These are phyloP conservation scores for Smittia sp. DNA, from an alignment of 2,888 invertebrate genomes.

Conservation along the genomic window DNA sequence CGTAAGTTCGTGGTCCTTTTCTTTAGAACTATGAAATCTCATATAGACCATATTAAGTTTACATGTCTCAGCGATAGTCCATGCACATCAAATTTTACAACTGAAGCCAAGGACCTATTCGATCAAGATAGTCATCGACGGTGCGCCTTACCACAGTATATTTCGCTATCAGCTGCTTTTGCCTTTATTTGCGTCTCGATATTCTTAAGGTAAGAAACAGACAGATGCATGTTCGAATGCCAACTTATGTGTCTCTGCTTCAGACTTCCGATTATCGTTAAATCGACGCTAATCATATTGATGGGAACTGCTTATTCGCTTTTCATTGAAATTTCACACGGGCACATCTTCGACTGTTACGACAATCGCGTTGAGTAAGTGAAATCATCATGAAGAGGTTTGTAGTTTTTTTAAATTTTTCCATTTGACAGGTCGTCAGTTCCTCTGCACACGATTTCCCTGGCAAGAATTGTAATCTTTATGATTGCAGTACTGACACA, in stretches of 20 bases:
- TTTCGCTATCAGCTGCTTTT: slow-evolving; percentile 78
- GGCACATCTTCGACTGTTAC: slow-evolving; percentile 76
- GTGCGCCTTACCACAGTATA: slow-evolving; percentile 83
- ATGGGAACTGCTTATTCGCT: slow-evolving; percentile 78
- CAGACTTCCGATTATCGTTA: slow-evolving; percentile 75
- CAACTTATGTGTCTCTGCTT: not conserved
- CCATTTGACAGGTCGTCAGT: slow-evolving; percentile 56
- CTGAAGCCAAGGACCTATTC: slow-evolving; percentile 44
- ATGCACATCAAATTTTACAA: slow-evolving; percentile 49
- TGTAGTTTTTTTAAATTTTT: no score
- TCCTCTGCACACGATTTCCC: slow-evolving; percentile 74
- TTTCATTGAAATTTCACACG: slow-evolving; percentile 78
- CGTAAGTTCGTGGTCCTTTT: slow-evolving; percentile 60
- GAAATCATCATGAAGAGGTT: not conserved
- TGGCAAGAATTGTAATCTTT: slow-evolving; percentile 78
- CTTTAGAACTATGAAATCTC: not conserved
- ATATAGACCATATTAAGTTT: slow-evolving; percentile 55
- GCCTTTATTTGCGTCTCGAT: slow-evolving; percentile 82
- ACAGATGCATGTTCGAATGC: not conserved
- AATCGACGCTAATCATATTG: slow-evolving; percentile 71
- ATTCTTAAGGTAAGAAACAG: slow-evolving; percentile 60
- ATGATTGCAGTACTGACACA: slow-evolving; percentile 80
- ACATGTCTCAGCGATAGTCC: slow-evolving; percentile 60
- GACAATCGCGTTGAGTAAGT: slow-evolving; percentile 71
- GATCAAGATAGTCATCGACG: slow-evolving; percentile 65